Evolutionary conservation across 2,888 invertebrate genomes (phyloP).

Genomic region (Plagiodera versicolora): DNA sequence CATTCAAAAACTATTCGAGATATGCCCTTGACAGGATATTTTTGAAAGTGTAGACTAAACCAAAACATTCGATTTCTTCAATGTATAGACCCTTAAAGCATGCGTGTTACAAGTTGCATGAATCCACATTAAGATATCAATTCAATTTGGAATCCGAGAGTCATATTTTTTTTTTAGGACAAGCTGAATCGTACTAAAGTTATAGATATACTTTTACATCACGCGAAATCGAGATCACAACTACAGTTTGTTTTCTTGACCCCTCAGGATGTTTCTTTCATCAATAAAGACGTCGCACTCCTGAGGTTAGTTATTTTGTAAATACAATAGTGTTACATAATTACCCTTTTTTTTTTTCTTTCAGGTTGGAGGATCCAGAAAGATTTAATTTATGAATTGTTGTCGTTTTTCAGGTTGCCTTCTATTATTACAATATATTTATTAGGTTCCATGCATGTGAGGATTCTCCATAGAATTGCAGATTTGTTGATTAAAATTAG

Average conservation of each 20-base stretch:
- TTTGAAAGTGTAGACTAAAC: too few species aligned
- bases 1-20: too few species aligned
- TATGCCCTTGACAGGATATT: too few species aligned
- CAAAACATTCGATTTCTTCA: too few species aligned
- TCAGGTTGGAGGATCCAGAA: slow-evolving; percentile 43
- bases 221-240: slow-evolving; percentile 67
- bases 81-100: too few species aligned
- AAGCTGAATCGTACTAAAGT: slow-evolving; percentile 79
- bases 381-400: slow-evolving; percentile 6
- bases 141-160: neutral
- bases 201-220: slow-evolving; percentile 75
- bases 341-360: slow-evolving; percentile 25
- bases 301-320: slow-evolving; percentile 37
- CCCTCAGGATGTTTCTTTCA: slow-evolving; percentile 73
- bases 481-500: too few species aligned
- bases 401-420: neutral
- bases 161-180: slow-evolving; percentile 62
- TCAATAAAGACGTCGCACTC: slow-evolving; percentile 45
- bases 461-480: too few species aligned
- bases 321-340: neutral
- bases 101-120: too few species aligned
- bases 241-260: slow-evolving; percentile 90
- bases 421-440: too few species aligned
- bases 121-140: too few species aligned
- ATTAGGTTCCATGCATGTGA: too few species aligned